A percentile compares a stretch with the other conserved stretches of the same genome.
Evolutionary conservation across 2,888 invertebrate species (phyloP).

Genomic region (Helobdella robusta): DNA sequence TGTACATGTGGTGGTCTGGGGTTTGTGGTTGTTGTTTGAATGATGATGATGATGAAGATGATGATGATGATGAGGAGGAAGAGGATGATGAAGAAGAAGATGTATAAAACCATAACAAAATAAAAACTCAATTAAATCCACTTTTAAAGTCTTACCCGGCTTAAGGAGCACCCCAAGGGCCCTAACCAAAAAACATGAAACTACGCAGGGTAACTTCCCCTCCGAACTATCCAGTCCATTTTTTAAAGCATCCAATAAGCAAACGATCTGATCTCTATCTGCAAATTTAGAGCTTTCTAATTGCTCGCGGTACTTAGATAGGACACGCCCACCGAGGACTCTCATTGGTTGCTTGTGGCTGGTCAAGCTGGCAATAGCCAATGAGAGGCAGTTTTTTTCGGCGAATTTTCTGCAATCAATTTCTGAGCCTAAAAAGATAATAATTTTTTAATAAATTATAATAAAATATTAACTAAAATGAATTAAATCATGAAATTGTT

Average conservation of each 20-base stretch:
- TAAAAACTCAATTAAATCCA: background rate
- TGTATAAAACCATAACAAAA: background rate
- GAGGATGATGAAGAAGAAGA: background rate
- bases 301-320: constrained; percentile 63
- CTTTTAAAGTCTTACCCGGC: constrained; percentile 52
- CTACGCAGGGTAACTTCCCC: constrained; percentile 57
- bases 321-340: constrained; percentile 63
- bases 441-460: no score
- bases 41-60: background rate
- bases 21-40: no score
- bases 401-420: constrained; percentile 64
- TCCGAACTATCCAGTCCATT: constrained; percentile 55
- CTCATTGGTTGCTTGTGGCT: constrained; percentile 61
- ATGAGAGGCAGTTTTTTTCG: constrained; percentile 62
- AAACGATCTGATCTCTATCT: constrained; percentile 62
- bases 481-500: no score
- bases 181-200: constrained; percentile 63
- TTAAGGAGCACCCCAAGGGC: constrained; percentile 64
- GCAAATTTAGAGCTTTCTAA: constrained; percentile 55
- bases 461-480: no score
- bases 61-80: background rate
- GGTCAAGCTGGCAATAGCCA: constrained; percentile 63
- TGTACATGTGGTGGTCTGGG: constrained; percentile 64
- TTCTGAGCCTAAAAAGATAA: constrained; percentile 60
- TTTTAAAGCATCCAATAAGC: constrained; percentile 61